These are phyloP conservation scores for Drosophila suzukii DNA, from an alignment of 1,140 invertebrate species.

Conservation along the genomic window DNA sequence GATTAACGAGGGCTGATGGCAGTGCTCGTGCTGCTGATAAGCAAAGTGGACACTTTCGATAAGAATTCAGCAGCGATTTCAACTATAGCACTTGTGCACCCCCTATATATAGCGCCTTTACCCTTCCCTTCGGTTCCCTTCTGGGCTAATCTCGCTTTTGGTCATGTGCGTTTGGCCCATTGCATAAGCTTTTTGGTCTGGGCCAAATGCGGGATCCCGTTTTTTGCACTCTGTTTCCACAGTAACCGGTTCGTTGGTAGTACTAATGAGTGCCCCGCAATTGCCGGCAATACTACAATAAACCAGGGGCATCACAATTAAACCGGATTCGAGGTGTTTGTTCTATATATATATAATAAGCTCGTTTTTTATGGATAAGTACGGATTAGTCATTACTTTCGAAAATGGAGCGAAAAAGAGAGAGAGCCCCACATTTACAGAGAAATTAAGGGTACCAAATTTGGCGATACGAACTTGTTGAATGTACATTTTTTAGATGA, in stretches of 20 bases:
- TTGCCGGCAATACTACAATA: conserved; percentile 10
- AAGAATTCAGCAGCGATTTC: conserved; percentile 17
- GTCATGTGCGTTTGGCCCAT: conserved; percentile 32
- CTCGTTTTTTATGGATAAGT: conserved; percentile 29
- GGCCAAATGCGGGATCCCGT: conserved; percentile 28
- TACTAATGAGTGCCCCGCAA: conserved; percentile 42
- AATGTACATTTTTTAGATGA: neutral
- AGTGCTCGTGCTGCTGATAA: conserved; percentile 30
- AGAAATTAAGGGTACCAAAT: conserved; percentile 1
- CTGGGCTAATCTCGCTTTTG: conserved; percentile 18
- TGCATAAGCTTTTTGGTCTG: conserved; percentile 30
- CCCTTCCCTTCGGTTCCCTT: conserved; percentile 3
- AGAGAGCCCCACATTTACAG: conserved; percentile 13
- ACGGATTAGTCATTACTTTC: conserved; percentile 33
- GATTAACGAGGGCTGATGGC: conserved; percentile 36
- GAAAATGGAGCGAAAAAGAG: conserved; percentile 5
- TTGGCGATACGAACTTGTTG: neutral
- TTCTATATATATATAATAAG: conserved; percentile 36
- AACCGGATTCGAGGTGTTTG: conserved; percentile 31
- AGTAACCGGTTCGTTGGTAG: conserved; percentile 53
- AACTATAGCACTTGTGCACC: neutral
- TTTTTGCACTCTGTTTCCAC: conserved; percentile 24
- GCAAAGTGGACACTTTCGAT: conserved; percentile 42
- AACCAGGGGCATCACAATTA: conserved; percentile 49
- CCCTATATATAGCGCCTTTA: neutral